A percentile compares a stretch with the other conserved stretches of the same genome.
These are phyloP conservation scores for Gallinago stenura DNA, from an alignment of 2,797 vertebrate genomes.

Conservation along the genomic window DNA sequence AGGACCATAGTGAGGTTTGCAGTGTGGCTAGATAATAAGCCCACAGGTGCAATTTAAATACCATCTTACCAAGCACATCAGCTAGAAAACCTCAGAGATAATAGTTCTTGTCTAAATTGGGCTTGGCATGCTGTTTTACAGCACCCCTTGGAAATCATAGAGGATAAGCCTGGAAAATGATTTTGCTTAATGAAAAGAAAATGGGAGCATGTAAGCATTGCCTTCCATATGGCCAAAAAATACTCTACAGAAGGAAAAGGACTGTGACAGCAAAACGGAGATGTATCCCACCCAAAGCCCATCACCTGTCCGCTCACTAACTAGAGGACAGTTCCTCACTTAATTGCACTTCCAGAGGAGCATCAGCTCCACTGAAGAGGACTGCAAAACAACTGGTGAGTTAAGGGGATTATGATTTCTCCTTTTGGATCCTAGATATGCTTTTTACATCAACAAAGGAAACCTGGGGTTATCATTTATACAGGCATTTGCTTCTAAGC, in stretches of 20 bases:
- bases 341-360: neutral
- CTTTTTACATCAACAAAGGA: neutral
- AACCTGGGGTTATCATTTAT: neutral
- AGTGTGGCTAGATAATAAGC: neutral
- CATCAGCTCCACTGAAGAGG: neutral
- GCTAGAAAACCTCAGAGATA: neutral
- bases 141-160: slow-evolving; percentile 23
- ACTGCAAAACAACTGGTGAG: neutral
- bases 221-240: neutral
- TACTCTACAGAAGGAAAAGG: neutral
- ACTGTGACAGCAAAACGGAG: neutral
- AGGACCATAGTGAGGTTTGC: neutral
- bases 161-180: neutral
- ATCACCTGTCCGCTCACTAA: neutral
- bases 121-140: neutral
- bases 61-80: neutral
- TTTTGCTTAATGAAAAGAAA: neutral
- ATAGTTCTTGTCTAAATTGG: slow-evolving; percentile 16
- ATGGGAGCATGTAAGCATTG: neutral
- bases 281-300: neutral
- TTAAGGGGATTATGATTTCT: neutral
- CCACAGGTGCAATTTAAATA: neutral
- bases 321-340: neutral
- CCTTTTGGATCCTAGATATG: neutral
- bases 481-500: neutral